Percentiles rank a stretch among this genome's conserved stretches.
phyloP scores from a whole-genome alignment of 1,140 invertebrate genomes.

The Dendrolimus punctatus region DNA sequence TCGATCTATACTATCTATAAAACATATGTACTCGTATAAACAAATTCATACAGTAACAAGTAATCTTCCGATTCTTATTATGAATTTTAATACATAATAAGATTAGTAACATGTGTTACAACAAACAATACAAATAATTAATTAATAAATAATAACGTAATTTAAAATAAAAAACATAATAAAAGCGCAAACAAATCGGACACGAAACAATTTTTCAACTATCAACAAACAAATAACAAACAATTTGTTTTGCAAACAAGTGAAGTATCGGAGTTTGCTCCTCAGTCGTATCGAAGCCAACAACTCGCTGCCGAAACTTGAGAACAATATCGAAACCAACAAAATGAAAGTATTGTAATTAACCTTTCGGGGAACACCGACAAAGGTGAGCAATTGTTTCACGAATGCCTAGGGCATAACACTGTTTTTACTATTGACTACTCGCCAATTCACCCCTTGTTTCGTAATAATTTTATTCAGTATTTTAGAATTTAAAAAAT shows the following conservation, averaged over 20 bases:
- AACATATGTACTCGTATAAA: too few relatives aligned
- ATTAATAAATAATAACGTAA: too few relatives aligned
- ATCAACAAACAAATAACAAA: conserved; percentile 13
- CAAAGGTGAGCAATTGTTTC: conserved; percentile 28
- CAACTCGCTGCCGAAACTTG: conserved; percentile 17
- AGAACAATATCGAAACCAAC: conserved; percentile 25
- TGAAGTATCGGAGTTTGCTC: conserved; percentile 10
- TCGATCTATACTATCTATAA: too few relatives aligned
- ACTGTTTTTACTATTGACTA: conserved; percentile 13
- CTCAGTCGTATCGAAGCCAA: conserved; percentile 12
- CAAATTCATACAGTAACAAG: too few relatives aligned
- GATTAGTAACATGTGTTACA: too few relatives aligned
- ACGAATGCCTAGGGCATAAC: conserved; percentile 19
- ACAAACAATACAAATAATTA: too few relatives aligned
- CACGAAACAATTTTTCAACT: conserved; percentile 1
- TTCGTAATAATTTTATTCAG: too few relatives aligned
- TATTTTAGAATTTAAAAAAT: too few relatives aligned
- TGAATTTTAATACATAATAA: too few relatives aligned
- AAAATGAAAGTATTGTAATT: conserved; percentile 27
- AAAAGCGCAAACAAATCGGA: not conserved
- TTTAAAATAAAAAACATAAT: too few relatives aligned
- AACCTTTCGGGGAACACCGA: conserved; percentile 17
- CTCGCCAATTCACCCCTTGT: not conserved
- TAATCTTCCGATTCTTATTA: too few relatives aligned
- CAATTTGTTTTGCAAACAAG: conserved; percentile 14